Evolutionary conservation across 2,888 invertebrate genomes (phyloP), one percentile per base, ranked within the genome.

Genomic region (Camptogramma bilineatum): DNA sequence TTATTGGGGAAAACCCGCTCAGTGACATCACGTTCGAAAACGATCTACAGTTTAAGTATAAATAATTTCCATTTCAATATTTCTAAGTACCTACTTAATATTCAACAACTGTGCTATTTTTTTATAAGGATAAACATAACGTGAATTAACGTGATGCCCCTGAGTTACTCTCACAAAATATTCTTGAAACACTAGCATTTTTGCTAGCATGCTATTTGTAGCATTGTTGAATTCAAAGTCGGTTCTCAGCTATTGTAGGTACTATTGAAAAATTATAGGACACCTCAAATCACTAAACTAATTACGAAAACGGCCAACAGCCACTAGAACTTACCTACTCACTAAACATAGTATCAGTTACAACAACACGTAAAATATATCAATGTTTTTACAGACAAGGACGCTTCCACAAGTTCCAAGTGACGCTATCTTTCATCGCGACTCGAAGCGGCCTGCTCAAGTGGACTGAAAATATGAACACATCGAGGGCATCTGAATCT

Each of bases 371-470:
- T 54, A 51, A 62, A 67, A 61, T 0, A 13, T 28, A 52, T 46
- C 17, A 57, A 39, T 57, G 62, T 89, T 83, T 91, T 95, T 95
- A 79, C 96, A 98, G 98, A 86, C 96, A 97, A 95, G 97, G 97
- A 72, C 87, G 91, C 10, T 96, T 96, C 87, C 96, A 97, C 89
- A 97, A 97, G 94, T 97, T 97, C 86, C 96, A 96, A 75, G 96
- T 97, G 68, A 95, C 96, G 52, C 94, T 96, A 71, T 96, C 97
- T 7, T 98, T 98, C 93, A 96, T 98, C 75, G 98, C 98, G 0
- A 98, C 98, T 0, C 94, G 98, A 75, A 98, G 97, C 81, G 98
- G 98, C 44, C 94, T 98, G 0, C 94, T 98, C 48, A 95, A 97
- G 76, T 98, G 98, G 97, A 96, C 96, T 34, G 97, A 98, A 82